These are phyloP conservation scores for Euclidia mi DNA, from an alignment of 2,888 invertebrate species.

Conservation along the genomic window DNA sequence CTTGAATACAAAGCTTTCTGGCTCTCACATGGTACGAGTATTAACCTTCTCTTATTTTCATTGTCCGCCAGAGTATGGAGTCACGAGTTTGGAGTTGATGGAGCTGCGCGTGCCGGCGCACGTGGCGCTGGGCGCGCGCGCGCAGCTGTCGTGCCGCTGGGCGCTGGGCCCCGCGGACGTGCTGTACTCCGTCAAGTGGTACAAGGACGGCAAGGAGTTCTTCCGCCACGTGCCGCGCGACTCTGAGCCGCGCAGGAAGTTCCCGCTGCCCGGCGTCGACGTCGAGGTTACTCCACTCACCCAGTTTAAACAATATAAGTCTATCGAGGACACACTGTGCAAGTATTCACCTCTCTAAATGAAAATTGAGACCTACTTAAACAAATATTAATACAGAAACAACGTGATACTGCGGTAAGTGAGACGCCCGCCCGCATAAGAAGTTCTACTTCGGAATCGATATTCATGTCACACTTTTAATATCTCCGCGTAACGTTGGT, in stretches of 20 bases:
- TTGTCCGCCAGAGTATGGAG: constrained; percentile 73
- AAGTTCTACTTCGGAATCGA: constrained; percentile 45
- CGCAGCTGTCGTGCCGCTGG: constrained; percentile 94
- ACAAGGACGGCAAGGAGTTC: constrained; percentile 97
- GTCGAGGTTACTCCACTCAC: constrained; percentile 91
- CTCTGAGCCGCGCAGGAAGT: constrained; percentile 94
- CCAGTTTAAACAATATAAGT: neutral
- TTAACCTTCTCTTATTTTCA: constrained; percentile 3
- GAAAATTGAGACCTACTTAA: constrained; percentile 12
- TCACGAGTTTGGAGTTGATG: constrained; percentile 91
- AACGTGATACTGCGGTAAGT: constrained; percentile 32
- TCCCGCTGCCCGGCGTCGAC: constrained; percentile 94
- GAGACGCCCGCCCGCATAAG: constrained; percentile 41
- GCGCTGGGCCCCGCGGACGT: constrained; percentile 94
- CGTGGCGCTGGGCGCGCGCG: constrained; percentile 94
- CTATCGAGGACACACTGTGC: too few species aligned
- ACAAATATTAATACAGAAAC: constrained; percentile 40
- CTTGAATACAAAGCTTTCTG: neutral
- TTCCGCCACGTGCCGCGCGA: constrained; percentile 96
- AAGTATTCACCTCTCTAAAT: neutral
- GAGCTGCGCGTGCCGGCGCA: constrained; percentile 95
- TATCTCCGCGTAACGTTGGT: constrained; percentile 36
- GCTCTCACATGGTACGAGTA: too few species aligned
- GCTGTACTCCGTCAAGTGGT: constrained; percentile 97
- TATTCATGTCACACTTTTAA: constrained; percentile 61